These are phyloP conservation scores for Sitta carolinensis DNA, from an alignment of 2,797 vertebrate species.

Conservation along the genomic window DNA sequence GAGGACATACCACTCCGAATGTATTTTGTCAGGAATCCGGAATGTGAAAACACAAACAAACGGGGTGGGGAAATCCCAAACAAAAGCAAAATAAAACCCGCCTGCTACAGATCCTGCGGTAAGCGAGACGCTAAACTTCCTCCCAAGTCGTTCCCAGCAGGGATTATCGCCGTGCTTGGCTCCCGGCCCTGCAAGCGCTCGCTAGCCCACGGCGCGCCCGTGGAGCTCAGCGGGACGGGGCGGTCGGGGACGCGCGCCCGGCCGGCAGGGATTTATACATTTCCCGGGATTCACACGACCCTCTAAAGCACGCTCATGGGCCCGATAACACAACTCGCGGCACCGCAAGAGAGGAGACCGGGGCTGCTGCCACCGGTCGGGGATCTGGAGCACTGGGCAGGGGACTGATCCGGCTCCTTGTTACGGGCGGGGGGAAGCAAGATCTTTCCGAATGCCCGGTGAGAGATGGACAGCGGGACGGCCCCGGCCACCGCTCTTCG, in stretches of 20 bases:
- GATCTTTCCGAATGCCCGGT: background rate
- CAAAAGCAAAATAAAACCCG: constrained; percentile 15
- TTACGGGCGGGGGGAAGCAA: background rate
- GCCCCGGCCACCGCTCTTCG: background rate
- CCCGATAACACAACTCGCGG: background rate
- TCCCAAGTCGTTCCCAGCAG: background rate
- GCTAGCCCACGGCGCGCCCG: background rate
- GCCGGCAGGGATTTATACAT: background rate
- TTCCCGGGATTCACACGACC: background rate
- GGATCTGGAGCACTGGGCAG: background rate
- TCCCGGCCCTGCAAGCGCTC: background rate
- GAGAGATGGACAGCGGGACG: background rate
- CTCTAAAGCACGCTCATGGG: background rate
- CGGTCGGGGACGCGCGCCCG: no score
- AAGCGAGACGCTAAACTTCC: background rate
- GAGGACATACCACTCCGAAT: background rate
- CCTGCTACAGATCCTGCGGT: background rate
- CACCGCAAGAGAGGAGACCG: background rate
- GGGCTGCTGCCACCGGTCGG: background rate
- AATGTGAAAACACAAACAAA: background rate
- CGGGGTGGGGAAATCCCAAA: background rate
- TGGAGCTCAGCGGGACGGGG: background rate
- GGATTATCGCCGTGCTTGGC: background rate
- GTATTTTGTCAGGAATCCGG: background rate
- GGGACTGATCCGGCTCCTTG: background rate